Percentiles rank a stretch among this genome's conserved stretches.
Evolutionary conservation across 2,888 invertebrate species (phyloP).

Genomic region (Fragum whitleyi): DNA sequence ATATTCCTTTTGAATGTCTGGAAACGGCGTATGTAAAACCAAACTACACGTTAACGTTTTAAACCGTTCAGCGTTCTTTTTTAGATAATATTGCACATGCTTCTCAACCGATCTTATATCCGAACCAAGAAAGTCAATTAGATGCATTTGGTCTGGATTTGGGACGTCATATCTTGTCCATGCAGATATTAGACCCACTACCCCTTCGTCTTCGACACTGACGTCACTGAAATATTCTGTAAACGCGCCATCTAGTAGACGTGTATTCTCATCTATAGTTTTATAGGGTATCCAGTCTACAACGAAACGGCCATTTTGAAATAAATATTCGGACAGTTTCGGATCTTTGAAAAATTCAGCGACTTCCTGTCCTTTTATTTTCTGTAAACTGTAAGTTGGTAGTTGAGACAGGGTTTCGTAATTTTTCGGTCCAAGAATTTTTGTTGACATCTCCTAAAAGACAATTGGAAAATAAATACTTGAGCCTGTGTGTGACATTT

Average conservation of each 20-base stretch:
- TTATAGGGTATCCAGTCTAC: slow-evolving; percentile 7
- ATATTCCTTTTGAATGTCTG: not conserved
- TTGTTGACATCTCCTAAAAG: not conserved
- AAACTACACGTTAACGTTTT: slow-evolving; percentile 2
- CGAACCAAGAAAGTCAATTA: not conserved
- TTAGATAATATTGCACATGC: not conserved
- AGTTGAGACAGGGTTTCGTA: not conserved
- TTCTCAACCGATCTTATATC: not conserved
- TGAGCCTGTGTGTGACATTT: too few species aligned
- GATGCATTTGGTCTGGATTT: not conserved
- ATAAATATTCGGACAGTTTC: not conserved
- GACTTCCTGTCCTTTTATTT: not conserved
- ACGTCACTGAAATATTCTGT: slow-evolving; percentile 11
- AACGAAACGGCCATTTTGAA: not conserved
- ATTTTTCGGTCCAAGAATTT: not conserved
- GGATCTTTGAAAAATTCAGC: not conserved
- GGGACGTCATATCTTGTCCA: not conserved
- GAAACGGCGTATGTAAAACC: not conserved
- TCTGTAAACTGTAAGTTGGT: not conserved
- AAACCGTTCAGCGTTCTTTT: not conserved
- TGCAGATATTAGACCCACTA: not conserved
- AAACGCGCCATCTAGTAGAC: not conserved
- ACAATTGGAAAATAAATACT: too few species aligned
- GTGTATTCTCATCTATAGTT: not conserved
- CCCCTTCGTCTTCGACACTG: not conserved